phyloP scores from a whole-genome alignment of 2,888 invertebrate genomes.

The Drosophila macrospina region DNA sequence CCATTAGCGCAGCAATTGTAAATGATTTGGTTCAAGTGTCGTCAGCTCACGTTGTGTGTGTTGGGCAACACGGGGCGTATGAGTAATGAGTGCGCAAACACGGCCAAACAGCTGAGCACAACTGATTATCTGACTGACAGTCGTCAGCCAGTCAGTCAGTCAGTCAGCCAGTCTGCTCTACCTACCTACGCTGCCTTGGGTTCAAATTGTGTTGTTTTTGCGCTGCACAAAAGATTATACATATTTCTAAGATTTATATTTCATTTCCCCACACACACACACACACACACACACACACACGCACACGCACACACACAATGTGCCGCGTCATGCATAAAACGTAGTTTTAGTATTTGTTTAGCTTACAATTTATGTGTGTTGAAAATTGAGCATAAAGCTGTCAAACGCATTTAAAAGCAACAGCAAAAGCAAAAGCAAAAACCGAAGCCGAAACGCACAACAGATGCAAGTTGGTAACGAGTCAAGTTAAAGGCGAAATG shows the following conservation, averaged over 20 bases:
- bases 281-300: slow-evolving; percentile 31
- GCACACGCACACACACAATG: slow-evolving; percentile 28
- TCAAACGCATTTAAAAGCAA: slow-evolving; percentile 53
- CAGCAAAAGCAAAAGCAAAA: not conserved
- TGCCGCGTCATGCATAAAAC: slow-evolving; percentile 28
- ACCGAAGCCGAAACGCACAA: slow-evolving; percentile 33
- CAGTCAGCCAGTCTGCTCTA: slow-evolving; percentile 18
- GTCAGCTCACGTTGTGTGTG: slow-evolving; percentile 42
- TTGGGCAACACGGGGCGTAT: slow-evolving; percentile 66
- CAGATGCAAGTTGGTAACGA: too few relatives aligned
- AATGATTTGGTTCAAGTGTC: slow-evolving; percentile 60
- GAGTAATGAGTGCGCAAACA: slow-evolving; percentile 66
- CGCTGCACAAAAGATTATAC: slow-evolving; percentile 9
- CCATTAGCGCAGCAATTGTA: slow-evolving; percentile 67
- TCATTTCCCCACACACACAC: slow-evolving; percentile 17
- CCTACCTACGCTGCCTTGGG: slow-evolving; percentile 46
- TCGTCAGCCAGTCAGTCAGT: slow-evolving; percentile 4
- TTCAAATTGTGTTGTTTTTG: not conserved
- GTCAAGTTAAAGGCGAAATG: slow-evolving; percentile 40
- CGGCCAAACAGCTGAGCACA: slow-evolving; percentile 58
- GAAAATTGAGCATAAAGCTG: slow-evolving; percentile 54
- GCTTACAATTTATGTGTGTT: slow-evolving; percentile 26
- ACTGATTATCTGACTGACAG: slow-evolving; percentile 52
- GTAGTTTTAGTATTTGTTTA: slow-evolving; percentile 30
- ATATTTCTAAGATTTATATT: slow-evolving; percentile 7